Evolutionary conservation across 2,888 invertebrate species (phyloP), one percentile per base, ranked within the genome.

Genomic region (Plebejus melissa): DNA sequence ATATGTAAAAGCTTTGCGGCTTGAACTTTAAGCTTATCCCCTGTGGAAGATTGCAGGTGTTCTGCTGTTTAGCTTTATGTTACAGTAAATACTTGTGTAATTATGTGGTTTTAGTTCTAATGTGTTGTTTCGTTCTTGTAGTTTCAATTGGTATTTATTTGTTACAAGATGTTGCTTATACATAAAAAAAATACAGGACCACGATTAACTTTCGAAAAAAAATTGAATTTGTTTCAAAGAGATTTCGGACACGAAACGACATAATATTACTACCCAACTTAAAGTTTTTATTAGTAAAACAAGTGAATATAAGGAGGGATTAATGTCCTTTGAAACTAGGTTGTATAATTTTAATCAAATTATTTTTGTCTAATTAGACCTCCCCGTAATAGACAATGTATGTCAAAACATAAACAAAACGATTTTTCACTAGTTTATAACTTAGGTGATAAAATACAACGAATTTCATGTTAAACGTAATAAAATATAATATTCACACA

Each of bases 1-100:
- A 70, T 70, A 16, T 69, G 70, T 70, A 70, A 70, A 70, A 70
- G 70, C 70, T 70, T 41, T 70, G 70, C 41, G 41, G 70, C 65
- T 69, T 70, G 32, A 69, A 36, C 69, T 69, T 70, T 36, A 70
- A 41, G 70, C 70, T 70, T 70, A 70, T 41, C 22, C 70, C 70
- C 41, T 22, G 38, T 70, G 70, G 38, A 70, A 70, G 70, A 38
- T 70, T 41, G 38, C 70, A 38, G 70, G 70, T 70, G 41, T 70
- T 70, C 41, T 41, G n/a, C 22, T 41, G 70, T 41, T 70, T 41
- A 22, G 70, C 16, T 69, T 38, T 38, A 13, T 28, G 32, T 28
- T 28, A 65, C 28, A 32, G 65, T 32, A 36, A 65, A 65, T 16
- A 65, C 65, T 36, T 5, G 36, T 13, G 65, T 13, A 65, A 32